Base-by-base conservation (phyloP, 1,140 invertebrate genomes). In the Lethrus apterus region DNA sequence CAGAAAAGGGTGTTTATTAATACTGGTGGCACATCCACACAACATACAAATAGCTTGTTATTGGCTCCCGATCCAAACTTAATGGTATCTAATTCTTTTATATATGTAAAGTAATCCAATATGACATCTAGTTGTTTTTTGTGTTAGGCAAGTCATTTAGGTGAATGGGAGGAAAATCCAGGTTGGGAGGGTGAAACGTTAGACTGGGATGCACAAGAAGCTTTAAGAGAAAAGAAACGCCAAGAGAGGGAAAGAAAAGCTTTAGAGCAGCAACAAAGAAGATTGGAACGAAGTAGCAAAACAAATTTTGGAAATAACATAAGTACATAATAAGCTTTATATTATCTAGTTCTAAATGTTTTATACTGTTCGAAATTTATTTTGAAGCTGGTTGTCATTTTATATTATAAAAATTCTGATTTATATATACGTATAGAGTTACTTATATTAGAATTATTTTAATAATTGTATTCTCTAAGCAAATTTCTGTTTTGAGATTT, bases 161-260 rank as follows among this genome's bases (percentile, higher is more conserved):
- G 54, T 31, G 71, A 73, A 55, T 75, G 73, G 72, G 69, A 74
- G 44, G 73, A 75, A 19, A 71, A 67, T 51, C 34, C 54, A 17
- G 64, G 70, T n/a, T 75, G 73, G 73, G 73, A 73, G 50, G 68
- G 68, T 35, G 65, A 72, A 49, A 65, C 68, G 0, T 51, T 63
- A 7, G 73, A 74, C 55, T 65, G 66, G 34, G 66, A 66, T 13
- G 68, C 73, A 44, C 54, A 66, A 8, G 59, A 63, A 56, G 57
- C 60, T n/a, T 48, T 75, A 5, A 57, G 70, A 19, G 67, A 73
- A 38, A 70, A 74, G 50, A 68, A 63, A 45, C 54, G 66, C 35
- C 59, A 62, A 41, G 72, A 74, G 30, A 63, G 72, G 0, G 70
- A 74, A 44, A 57, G 62, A 41, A 64, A 65, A 29, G 40, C 67